Evolutionary conservation across 2,797 vertebrate species (phyloP).

Genomic region (Salmo trutta): DNA sequence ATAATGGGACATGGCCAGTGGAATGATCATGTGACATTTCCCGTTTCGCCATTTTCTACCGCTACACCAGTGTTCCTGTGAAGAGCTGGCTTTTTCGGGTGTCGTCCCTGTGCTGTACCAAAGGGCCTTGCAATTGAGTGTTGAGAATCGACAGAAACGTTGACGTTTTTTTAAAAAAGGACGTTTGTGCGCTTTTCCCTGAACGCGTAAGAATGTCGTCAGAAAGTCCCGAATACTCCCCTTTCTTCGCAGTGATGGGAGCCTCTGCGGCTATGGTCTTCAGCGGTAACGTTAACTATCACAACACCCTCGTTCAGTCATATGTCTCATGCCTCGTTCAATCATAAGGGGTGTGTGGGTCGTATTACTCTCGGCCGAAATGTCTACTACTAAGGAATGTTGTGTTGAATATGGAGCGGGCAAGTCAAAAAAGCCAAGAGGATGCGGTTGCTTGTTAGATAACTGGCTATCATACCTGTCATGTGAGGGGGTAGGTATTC

Average conservation of each 20-base stretch:
- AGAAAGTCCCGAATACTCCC: constrained; percentile 84
- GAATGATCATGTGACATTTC: constrained; percentile 77
- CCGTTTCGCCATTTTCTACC: constrained; percentile 93
- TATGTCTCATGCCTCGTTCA: no score
- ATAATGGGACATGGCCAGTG: constrained; percentile 56
- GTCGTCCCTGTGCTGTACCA: constrained; percentile 29
- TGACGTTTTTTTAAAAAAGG: not conserved
- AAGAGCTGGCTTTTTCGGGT: constrained; percentile 37
- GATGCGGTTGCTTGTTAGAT: no score
- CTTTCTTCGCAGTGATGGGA: constrained; percentile 97
- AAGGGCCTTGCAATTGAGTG: constrained; percentile 30
- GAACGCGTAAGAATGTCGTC: constrained; percentile 72
- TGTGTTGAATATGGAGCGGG: no score
- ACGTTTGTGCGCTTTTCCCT: constrained; percentile 35
- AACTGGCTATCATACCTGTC: no score
- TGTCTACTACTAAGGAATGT: no score
- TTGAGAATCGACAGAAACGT: not conserved
- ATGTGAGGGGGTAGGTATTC: not conserved
- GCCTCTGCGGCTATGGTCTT: constrained; percentile 96
- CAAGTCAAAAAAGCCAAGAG: no score
- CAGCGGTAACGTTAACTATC: constrained; percentile 84
- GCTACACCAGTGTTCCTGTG: constrained; percentile 77
- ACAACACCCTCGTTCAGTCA: no score
- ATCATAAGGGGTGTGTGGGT: no score
- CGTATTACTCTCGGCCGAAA: no score